These are phyloP conservation scores for Pilophorus perplexus DNA, from an alignment of 2,888 invertebrate species.

Conservation along the genomic window DNA sequence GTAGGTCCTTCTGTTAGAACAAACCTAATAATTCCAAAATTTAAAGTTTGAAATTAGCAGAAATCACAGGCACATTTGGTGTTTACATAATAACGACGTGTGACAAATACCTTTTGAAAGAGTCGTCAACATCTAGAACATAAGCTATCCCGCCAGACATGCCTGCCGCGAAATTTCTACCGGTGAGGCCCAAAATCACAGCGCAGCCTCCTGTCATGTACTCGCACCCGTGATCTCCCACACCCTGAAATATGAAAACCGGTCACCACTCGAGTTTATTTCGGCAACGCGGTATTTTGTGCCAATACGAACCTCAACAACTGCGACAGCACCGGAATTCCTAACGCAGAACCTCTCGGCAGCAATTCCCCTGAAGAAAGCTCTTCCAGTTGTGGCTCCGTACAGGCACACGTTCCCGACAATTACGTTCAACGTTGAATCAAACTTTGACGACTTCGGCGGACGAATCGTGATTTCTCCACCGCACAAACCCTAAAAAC, in stretches of 20 bases:
- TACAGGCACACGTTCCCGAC: slow-evolving; percentile 98
- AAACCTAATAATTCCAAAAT: too few relatives aligned
- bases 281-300: too few relatives aligned
- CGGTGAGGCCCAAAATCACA: slow-evolving; percentile 89
- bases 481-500: slow-evolving; percentile 78
- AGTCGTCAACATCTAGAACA: slow-evolving; percentile 84
- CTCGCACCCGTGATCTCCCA: slow-evolving; percentile 99
- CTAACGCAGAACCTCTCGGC: slow-evolving; percentile 98
- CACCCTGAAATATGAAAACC: slow-evolving; percentile 62
- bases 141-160: slow-evolving; percentile 96
- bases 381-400: slow-evolving; percentile 92
- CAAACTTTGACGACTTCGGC: slow-evolving; percentile 69
- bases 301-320: slow-evolving; percentile 69
- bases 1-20: too few relatives aligned
- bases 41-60: too few relatives aligned
- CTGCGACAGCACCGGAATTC: slow-evolving; percentile 93
- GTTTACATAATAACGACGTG: too few relatives aligned
- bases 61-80: too few relatives aligned
- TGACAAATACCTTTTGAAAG: slow-evolving; percentile 61
- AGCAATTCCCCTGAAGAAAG: slow-evolving; percentile 93
- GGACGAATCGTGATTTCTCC: slow-evolving; percentile 92
- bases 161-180: slow-evolving; percentile 97
- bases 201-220: slow-evolving; percentile 97
- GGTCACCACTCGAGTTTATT: too few relatives aligned
- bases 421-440: slow-evolving; percentile 89